A percentile compares a stretch with the other conserved stretches of the same genome.
phyloP scores from a whole-genome alignment of 2,113 vertebrate genomes.

The Climacteris rufus region DNA sequence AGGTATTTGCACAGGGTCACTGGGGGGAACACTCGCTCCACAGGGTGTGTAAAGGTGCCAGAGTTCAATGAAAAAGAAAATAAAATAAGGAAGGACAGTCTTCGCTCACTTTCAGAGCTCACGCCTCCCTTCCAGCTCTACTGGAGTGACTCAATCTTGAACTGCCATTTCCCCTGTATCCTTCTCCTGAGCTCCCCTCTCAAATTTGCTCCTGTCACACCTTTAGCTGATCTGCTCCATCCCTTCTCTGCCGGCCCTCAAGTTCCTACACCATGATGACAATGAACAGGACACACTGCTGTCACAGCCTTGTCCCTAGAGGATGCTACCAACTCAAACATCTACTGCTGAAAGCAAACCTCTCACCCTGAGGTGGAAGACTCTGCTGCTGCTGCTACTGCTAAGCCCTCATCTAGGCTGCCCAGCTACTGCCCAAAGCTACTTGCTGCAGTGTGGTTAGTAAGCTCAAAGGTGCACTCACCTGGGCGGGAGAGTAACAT shows the following conservation, averaged over 20 bases:
- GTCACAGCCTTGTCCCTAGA: not conserved
- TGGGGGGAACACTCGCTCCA: not conserved
- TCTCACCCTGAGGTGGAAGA: not conserved
- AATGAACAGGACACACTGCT: not conserved
- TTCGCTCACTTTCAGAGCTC: conserved; percentile 7
- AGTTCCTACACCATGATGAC: not conserved
- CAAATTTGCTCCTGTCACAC: not conserved
- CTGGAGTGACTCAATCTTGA: not conserved
- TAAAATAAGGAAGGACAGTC: not conserved
- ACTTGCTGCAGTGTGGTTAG: not conserved
- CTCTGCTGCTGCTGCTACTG: not conserved
- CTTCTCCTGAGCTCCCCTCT: not conserved
- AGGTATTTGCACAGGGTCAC: conserved; percentile 3
- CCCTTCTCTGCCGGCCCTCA: not conserved
- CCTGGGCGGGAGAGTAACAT: conserved; percentile 91
- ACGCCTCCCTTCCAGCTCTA: not conserved
- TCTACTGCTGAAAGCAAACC: not conserved
- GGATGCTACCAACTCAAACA: not conserved
- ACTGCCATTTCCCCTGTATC: conserved; percentile 5
- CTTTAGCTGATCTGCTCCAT: not conserved
- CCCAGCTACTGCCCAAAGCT: not conserved
- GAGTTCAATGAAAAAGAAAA: not conserved
- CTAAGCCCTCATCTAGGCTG: not conserved
- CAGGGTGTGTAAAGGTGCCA: not conserved
- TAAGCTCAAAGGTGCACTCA: conserved; percentile 59